Evolutionary conservation across 2,888 invertebrate genomes (phyloP).

Genomic region (Amblyjoppa fuscipennis): DNA sequence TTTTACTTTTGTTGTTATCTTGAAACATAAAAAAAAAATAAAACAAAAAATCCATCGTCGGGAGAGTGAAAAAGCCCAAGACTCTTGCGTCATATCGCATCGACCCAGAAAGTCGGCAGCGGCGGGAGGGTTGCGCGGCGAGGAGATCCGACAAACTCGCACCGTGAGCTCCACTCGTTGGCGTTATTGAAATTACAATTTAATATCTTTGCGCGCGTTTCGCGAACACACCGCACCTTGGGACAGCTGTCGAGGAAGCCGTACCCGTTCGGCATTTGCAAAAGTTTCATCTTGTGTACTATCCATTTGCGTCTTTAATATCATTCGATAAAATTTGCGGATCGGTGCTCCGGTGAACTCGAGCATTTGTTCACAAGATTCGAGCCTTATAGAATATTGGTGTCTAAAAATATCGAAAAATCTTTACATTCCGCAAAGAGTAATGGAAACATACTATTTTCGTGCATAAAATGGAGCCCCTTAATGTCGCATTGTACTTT

Average conservation of each 20-base stretch:
- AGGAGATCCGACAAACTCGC: slow-evolving; percentile 28
- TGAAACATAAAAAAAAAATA: not conserved
- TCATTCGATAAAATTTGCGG: slow-evolving; percentile 1
- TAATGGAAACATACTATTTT: not conserved
- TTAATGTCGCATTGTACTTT: no score
- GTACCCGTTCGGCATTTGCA: slow-evolving; percentile 23
- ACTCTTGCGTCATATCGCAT: slow-evolving; percentile 46
- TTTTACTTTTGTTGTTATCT: slow-evolving; percentile 8
- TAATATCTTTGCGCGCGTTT: slow-evolving; percentile 60
- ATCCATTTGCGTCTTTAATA: slow-evolving; percentile 9
- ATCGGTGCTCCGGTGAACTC: not conserved
- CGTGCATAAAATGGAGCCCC: no score
- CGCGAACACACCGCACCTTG: slow-evolving; percentile 41
- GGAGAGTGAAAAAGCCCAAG: slow-evolving; percentile 19
- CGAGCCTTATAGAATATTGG: not conserved
- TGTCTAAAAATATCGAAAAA: not conserved
- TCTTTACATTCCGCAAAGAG: not conserved
- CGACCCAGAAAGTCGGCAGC: slow-evolving; percentile 33
- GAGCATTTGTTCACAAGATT: not conserved
- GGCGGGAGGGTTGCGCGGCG: slow-evolving; percentile 7
- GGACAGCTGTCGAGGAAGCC: slow-evolving; percentile 54
- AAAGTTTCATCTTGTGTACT: slow-evolving; percentile 20
- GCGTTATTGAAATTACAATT: slow-evolving; percentile 65
- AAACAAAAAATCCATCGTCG: not conserved
- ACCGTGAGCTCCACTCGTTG: slow-evolving; percentile 21